These are phyloP conservation scores for Aethina tumida DNA, from an alignment of 1,140 invertebrate genomes.

Conservation along the genomic window DNA sequence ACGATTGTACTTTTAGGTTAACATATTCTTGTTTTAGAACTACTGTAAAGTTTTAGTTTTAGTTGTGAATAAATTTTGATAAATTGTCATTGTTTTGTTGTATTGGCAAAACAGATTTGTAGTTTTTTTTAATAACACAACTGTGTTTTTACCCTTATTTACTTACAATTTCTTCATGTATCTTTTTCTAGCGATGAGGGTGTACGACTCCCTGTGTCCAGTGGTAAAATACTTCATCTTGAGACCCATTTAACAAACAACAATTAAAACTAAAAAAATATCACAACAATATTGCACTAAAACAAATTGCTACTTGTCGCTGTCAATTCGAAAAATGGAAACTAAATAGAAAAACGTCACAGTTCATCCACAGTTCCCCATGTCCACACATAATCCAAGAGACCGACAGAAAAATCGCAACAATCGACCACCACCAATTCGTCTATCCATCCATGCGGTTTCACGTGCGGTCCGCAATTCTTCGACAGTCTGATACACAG, in stretches of 20 bases:
- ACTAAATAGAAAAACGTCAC: conserved; percentile 1
- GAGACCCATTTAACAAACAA: conserved; percentile 17
- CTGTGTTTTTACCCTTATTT: no score
- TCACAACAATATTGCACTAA: conserved; percentile 13
- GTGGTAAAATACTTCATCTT: conserved; percentile 43
- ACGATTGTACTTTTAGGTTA: no score
- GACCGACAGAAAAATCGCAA: background rate
- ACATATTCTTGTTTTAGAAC: no score
- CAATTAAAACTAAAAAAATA: conserved; percentile 13
- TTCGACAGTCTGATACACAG: no score
- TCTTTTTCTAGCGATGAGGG: conserved; percentile 40
- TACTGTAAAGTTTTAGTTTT: no score
- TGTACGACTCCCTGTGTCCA: conserved; percentile 42
- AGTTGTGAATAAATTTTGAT: no score
- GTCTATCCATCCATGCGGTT: background rate
- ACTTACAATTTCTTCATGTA: conserved; percentile 43
- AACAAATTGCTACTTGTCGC: background rate
- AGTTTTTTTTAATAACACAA: no score
- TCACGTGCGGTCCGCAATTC: background rate
- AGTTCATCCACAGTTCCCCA: no score
- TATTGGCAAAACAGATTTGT: no score
- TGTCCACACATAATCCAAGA: background rate
- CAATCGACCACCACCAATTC: background rate
- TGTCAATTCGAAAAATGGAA: no score
- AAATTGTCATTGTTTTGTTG: no score